Conservation (phyloP, 2,797 vertebrate species). For the Rallus crepitans region DNA sequence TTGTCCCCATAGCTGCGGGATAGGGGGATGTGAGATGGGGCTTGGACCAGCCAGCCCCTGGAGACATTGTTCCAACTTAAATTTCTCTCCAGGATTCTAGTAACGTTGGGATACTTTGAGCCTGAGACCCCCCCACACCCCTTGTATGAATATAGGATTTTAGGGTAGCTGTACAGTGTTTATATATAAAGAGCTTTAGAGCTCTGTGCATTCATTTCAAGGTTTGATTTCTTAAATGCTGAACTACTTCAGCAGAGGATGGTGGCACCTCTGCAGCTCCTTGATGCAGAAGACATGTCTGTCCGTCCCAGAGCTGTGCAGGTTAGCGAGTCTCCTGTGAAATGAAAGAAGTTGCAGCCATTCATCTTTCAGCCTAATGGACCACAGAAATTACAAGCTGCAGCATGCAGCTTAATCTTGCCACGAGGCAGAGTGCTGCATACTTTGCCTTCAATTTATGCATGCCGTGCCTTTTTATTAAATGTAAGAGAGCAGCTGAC, state of each 20-base stretch:
- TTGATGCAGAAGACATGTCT: neutral
- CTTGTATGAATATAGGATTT: neutral
- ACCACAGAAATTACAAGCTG: slow-evolving; percentile 61
- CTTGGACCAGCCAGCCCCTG: neutral
- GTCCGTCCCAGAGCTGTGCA: neutral
- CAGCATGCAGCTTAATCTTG: slow-evolving; percentile 59
- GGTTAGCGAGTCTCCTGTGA: neutral
- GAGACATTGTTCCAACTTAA: neutral
- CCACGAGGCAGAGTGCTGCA: slow-evolving; percentile 62
- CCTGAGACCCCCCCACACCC: neutral
- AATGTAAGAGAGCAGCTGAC: slow-evolving; percentile 29
- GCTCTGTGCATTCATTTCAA: fast-evolving
- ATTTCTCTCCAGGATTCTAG: neutral
- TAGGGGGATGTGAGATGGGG: neutral
- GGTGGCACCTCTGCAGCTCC: neutral
- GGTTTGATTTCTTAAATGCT: neutral
- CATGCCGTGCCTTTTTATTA: slow-evolving; percentile 57
- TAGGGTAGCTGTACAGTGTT: neutral
- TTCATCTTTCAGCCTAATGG: slow-evolving; percentile 56
- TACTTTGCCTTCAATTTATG: slow-evolving; percentile 62
- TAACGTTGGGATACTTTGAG: neutral
- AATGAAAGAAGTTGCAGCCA: slow-evolving; percentile 38
- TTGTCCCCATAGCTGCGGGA: neutral
- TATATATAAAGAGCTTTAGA: neutral
- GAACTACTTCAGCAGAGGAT: neutral